Percentiles rank a stretch among this genome's conserved stretches.
phyloP scores from a whole-genome alignment of 2,113 vertebrate species.

The Zosterops lateralis region DNA sequence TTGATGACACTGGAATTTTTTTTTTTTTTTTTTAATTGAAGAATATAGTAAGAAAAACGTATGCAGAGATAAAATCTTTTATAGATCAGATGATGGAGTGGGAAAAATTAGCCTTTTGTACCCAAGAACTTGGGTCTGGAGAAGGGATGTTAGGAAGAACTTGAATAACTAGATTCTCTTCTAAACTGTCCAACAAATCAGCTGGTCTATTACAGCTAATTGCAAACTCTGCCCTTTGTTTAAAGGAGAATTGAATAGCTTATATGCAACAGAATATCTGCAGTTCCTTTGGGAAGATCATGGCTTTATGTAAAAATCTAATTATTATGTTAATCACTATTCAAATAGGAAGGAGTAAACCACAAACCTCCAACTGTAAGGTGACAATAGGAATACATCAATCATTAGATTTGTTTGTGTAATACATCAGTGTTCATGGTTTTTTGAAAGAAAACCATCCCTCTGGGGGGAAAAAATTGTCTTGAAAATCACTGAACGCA shows the following conservation, averaged over 20 bases:
- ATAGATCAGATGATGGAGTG: neutral
- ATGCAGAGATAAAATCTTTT: neutral
- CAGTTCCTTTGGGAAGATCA: neutral
- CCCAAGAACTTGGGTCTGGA: neutral
- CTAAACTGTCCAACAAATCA: neutral
- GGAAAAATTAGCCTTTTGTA: neutral
- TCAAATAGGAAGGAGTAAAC: neutral
- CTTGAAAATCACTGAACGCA: slow-evolving; percentile 42
- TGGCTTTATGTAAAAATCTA: neutral
- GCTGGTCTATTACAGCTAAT: neutral
- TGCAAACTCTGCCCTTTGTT: neutral
- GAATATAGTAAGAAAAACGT: neutral
- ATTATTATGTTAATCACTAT: slow-evolving; percentile 35
- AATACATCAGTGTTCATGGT: neutral
- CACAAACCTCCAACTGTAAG: neutral
- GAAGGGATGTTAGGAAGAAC: neutral
- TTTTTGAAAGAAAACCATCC: slow-evolving; percentile 1
- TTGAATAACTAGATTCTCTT: neutral
- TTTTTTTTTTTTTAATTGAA: neutral
- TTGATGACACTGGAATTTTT: neutral
- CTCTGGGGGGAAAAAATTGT: neutral
- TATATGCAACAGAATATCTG: neutral
- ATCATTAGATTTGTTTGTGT: neutral
- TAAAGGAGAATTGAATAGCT: neutral
- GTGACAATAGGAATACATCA: neutral